Conservation (phyloP, 2,113 vertebrate genomes). For the Lota lota region DNA sequence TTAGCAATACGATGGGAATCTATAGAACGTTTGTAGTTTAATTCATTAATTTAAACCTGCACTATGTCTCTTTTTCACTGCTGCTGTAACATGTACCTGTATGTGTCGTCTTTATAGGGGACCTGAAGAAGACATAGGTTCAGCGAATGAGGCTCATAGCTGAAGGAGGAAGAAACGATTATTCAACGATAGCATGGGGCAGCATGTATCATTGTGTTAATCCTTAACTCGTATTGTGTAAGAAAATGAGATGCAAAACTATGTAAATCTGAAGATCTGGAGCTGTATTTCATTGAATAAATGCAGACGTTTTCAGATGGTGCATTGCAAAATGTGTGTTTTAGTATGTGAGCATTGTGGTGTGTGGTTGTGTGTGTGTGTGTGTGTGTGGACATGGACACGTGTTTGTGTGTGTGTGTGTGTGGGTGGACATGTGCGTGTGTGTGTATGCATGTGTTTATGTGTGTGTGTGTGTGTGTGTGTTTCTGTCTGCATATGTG, state of each 20-base stretch:
- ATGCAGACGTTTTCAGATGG: not conserved
- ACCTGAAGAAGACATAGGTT: conserved; percentile 23
- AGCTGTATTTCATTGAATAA: not conserved
- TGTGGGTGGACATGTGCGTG: too few relatives aligned
- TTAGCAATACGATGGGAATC: too few relatives aligned
- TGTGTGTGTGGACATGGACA: not conserved
- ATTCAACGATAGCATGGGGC: too few relatives aligned
- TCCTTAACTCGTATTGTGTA: not conserved
- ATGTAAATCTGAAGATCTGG: not conserved
- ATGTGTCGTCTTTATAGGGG: conserved; percentile 29
- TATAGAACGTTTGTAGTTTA: too few relatives aligned
- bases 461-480: not conserved
- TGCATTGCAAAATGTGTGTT: too few relatives aligned
- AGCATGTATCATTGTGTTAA: not conserved
- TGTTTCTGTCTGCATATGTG: not conserved
- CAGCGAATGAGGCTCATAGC: conserved; percentile 20
- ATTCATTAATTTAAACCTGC: too few relatives aligned
- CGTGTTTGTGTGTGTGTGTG: too few relatives aligned
- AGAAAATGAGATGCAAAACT: not conserved
- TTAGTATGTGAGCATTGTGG: not conserved
- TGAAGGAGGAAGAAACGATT: conserved; percentile 7
- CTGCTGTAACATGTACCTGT: not conserved
- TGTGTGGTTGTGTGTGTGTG: conserved; percentile 4
- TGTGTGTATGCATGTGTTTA: too few relatives aligned
- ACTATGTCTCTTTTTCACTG: too few relatives aligned